A percentile compares a stretch with the other conserved stretches of the same genome.
phyloP scores from a whole-genome alignment of 2,797 vertebrate genomes.

The Fratercula arctica region DNA sequence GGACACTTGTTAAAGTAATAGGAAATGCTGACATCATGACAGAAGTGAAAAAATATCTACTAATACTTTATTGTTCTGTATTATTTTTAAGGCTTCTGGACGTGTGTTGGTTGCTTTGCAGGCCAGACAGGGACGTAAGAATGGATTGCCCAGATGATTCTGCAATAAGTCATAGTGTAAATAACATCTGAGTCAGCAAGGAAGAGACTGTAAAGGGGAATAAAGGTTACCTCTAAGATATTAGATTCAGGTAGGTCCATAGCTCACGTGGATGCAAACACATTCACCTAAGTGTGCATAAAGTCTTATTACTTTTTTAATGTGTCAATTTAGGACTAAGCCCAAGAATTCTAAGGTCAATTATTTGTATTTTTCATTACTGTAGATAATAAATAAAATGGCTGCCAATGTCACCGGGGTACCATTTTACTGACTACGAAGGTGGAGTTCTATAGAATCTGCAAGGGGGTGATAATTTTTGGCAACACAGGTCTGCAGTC shows the following conservation, averaged over 20 bases:
- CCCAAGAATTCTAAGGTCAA: background rate
- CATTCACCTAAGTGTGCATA: background rate
- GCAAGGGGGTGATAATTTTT: conserved; percentile 25
- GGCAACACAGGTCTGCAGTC: conserved; percentile 27
- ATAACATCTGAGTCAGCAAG: background rate
- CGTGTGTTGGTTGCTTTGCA: background rate
- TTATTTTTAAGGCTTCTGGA: background rate
- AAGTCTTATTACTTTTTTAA: conserved; percentile 21
- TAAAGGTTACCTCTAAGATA: background rate
- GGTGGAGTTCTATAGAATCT: background rate
- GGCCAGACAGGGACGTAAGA: background rate
- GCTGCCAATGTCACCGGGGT: background rate
- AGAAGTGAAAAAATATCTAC: background rate
- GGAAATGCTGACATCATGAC: background rate
- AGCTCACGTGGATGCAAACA: background rate
- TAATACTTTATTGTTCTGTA: background rate
- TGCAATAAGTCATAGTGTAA: background rate
- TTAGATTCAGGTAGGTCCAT: background rate
- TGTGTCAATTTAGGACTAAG: background rate
- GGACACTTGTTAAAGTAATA: background rate
- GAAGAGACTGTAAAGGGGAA: background rate
- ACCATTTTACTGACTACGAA: background rate
- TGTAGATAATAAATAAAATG: conserved; percentile 15
- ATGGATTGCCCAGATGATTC: background rate
- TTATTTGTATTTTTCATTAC: conserved; percentile 41